Base-by-base conservation (phyloP, 1,140 invertebrate species). In the Bombus superbus region DNA sequence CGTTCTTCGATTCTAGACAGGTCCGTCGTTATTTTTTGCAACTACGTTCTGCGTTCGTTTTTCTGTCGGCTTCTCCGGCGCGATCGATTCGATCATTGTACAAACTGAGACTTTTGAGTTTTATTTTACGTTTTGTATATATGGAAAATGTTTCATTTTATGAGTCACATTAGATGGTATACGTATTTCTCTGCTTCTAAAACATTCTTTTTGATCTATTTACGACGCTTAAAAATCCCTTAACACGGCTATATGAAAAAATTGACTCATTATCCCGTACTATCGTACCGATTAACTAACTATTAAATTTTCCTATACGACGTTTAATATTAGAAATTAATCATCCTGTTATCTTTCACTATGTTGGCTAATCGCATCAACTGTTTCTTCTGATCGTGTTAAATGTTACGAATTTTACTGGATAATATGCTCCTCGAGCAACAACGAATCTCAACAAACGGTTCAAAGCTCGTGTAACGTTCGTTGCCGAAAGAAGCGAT, bases 1-100 rank as follows among this genome's bases (percentile, higher is more conserved):
- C 57, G 42, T 73, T 80, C 76, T 53, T 53, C 35, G 76, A 85
- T 85, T 80, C 83, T 85, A 85, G 53, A 80, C 32, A 80, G 69
- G 53, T 64, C 66, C 40, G 53, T 47, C 57, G 64, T 85, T 85
- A 72, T 80, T 85, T 80, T 85, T 80, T 72, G 68, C 83, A 64
- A 44, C 68, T 2, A 38, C 76, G 68, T 84, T 64, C 53, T 32
- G 25, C 11, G 9, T 28, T 83, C 72, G 42, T 42, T 75, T n/a
- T 75, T 82, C 81, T 35, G 75, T 74, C 53, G 8, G 32, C 11
- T 47, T 42, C 44, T 35, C 11, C 28, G 62, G 8, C 28, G 72
- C 75, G 28, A 47, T 76, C 42, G 62, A 22, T 47, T 53, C 47
- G 18, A 40, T 62, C 40, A 18, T 84, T 79, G 25, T 3, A 18